Conservation (phyloP, 2,113 vertebrate species). For the Protobothrops mucrosquamatus region DNA sequence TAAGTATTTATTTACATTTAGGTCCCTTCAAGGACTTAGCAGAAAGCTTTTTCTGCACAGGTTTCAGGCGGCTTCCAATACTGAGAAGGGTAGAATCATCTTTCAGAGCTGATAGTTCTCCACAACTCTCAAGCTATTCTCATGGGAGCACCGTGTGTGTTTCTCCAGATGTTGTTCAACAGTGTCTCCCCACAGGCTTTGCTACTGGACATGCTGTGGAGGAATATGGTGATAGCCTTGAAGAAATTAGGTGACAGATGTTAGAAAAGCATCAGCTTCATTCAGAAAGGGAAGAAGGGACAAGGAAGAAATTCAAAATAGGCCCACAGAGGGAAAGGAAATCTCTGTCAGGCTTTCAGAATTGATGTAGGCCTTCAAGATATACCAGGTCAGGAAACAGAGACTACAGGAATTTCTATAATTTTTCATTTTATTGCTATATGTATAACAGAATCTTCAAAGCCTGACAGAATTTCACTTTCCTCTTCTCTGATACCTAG, state of each 20-base stretch:
- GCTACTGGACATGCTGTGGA: neutral
- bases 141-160: neutral
- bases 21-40: neutral
- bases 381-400: neutral
- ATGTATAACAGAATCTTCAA: neutral
- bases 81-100: neutral
- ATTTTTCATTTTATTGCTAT: neutral
- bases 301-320: neutral
- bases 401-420: neutral
- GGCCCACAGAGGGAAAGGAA: neutral
- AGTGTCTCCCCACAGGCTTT: neutral
- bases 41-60: neutral
- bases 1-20: neutral
- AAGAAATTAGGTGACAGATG: neutral
- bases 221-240: neutral
- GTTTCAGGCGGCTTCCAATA: neutral
- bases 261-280: neutral
- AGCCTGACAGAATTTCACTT: neutral
- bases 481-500: neutral
- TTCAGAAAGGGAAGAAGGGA: neutral
- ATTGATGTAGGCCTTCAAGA: neutral
- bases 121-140: neutral
- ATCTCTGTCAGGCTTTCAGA: neutral
- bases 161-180: neutral
- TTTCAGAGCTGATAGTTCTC: neutral